Percentiles rank a stretch among this genome's conserved stretches.
Conservation (phyloP, 2,113 vertebrate genomes). For the Nicator chloris region DNA sequence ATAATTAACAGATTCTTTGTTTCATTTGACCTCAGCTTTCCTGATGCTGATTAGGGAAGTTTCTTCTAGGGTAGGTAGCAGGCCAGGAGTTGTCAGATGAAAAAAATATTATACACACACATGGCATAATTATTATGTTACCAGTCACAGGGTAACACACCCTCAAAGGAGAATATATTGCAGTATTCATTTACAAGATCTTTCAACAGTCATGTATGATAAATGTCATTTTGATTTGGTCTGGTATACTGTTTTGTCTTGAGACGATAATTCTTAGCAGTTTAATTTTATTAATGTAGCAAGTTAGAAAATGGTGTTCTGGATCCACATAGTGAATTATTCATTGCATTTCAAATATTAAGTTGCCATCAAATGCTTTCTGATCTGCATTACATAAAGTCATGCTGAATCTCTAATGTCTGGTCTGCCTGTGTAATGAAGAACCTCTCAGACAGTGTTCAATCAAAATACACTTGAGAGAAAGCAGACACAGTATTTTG, state of each 20-base stretch:
- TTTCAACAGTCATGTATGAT: constrained; percentile 14
- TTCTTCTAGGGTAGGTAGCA: not conserved
- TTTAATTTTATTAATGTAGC: constrained; percentile 55
- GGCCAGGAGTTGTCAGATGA: not conserved
- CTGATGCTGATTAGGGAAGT: not conserved
- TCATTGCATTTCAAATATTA: constrained; percentile 64
- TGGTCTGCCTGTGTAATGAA: constrained; percentile 47
- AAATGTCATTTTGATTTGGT: constrained; percentile 43
- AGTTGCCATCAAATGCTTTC: constrained; percentile 65
- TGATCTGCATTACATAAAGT: constrained; percentile 56
- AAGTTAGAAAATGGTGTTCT: constrained; percentile 37
- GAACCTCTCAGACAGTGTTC: constrained; percentile 54
- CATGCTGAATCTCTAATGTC: constrained; percentile 42
- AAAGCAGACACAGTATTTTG: constrained; percentile 38
- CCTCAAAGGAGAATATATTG: not conserved
- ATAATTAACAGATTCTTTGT: not conserved
- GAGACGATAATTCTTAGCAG: constrained; percentile 14
- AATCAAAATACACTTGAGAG: constrained; percentile 50
- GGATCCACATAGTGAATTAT: constrained; percentile 62
- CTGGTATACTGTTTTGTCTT: constrained; percentile 35
- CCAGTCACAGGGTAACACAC: not conserved
- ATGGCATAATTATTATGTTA: not conserved
- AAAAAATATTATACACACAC: not conserved
- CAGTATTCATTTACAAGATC: constrained; percentile 8
- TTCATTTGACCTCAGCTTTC: not conserved